Evolutionary conservation across 2,888 invertebrate species (phyloP), one percentile per base, ranked within the genome.

Genomic region (Agrotis puta): DNA sequence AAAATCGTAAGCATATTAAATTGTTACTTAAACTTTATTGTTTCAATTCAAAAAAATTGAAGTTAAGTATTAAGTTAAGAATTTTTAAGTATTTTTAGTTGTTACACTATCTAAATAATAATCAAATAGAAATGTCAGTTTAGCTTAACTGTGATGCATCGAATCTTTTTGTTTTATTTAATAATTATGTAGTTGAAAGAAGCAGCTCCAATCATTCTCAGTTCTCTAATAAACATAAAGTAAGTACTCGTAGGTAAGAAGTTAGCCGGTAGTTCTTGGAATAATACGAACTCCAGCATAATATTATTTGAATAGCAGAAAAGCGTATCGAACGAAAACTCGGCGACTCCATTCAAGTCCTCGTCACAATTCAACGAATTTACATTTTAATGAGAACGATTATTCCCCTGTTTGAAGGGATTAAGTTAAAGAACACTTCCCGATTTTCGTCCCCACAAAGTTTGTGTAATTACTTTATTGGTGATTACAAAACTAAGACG

Each of bases 341-440:
- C 64, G 77, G 77, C 87, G 86, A 87, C 91, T 90, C 88, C 87
- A 91, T 93, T 90, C 89, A 90, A 84, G 83, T 77, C 79, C 87
- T 88, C 88, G 87, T 90, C 88, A 91, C 90, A 91, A 90, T 90
- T 83, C 88, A 80, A 80, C 67, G 81, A 91, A 94, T 94, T 94
- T 90, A 90, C 94, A 94, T 94, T 89, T 92, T 92, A 94, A 94
- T 93, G 89, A 90, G 88, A 89, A 91, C 92, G 92, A 93, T 94
- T 94, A 94, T 92, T 92, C 90, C 88, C 91, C 91, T 93, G 93
- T 94, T 93, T 92, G 90, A 92, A 92, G 87, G 91, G 90, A 93
- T 91, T 90, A 89, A 92, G 90, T 92, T 92, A 85, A 77, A 75
- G 87, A 90, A 90, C 85, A 88, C 89, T 88, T 88, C 87, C 85